Percentiles rank a stretch among this genome's conserved stretches.
phyloP scores from a whole-genome alignment of 2,113 vertebrate genomes.

The Xiphias gladius region DNA sequence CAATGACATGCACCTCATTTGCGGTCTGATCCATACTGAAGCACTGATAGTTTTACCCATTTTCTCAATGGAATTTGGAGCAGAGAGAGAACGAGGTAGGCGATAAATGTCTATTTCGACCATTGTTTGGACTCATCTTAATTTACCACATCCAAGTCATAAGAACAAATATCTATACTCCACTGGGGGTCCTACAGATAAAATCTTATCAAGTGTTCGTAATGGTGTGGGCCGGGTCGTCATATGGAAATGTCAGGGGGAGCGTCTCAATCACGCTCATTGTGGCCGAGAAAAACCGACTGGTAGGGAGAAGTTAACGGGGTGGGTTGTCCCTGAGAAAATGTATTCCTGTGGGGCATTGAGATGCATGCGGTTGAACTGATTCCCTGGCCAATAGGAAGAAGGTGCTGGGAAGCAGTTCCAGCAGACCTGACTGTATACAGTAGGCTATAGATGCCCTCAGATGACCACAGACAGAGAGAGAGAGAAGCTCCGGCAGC shows the following conservation, averaged over 20 bases:
- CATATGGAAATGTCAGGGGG: slow-evolving; percentile 54
- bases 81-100: not conserved
- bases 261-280: slow-evolving; percentile 2
- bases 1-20: not conserved
- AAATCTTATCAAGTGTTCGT: slow-evolving; percentile 7
- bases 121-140: slow-evolving; percentile 16
- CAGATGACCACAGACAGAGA: slow-evolving; percentile 71
- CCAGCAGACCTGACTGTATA: slow-evolving; percentile 43
- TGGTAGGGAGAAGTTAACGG: slow-evolving; percentile 26
- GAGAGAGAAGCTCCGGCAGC: not conserved
- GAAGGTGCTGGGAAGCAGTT: slow-evolving; percentile 47
- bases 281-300: slow-evolving; percentile 33
- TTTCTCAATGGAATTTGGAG: not conserved
- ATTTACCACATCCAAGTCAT: slow-evolving; percentile 51
- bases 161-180: slow-evolving; percentile 22
- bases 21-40: not conserved
- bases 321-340: slow-evolving; percentile 60
- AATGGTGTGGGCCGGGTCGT: slow-evolving; percentile 20
- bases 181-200: slow-evolving; percentile 36
- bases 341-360: slow-evolving; percentile 50
- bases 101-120: not conserved
- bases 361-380: slow-evolving; percentile 69
- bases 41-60: not conserved
- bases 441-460: slow-evolving; percentile 60
- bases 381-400: slow-evolving; percentile 69